Percentiles rank a stretch among this genome's conserved stretches.
These are phyloP conservation scores for Pycnomerus fuliginosus DNA, from an alignment of 2,888 invertebrate genomes.

Conservation along the genomic window DNA sequence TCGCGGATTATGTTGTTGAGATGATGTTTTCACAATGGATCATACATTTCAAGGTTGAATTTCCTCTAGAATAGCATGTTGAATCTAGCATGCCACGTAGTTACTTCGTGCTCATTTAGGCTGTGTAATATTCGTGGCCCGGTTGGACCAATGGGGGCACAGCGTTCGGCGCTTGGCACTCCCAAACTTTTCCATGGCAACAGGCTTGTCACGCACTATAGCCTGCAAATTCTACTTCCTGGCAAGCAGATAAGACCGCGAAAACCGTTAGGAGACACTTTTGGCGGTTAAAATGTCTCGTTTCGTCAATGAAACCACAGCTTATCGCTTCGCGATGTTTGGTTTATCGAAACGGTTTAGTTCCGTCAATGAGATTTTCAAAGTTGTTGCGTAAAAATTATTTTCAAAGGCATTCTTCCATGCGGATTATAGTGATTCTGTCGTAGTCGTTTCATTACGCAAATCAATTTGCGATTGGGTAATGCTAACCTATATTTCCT, in stretches of 20 bases:
- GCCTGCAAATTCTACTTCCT: slow-evolving; percentile 32
- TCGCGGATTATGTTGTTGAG: slow-evolving; percentile 9
- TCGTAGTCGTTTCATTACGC: no score
- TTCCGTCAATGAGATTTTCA: no score
- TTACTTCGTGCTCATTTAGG: slow-evolving; percentile 33
- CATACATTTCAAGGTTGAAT: slow-evolving; percentile 36
- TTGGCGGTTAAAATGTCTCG: slow-evolving; percentile 12
- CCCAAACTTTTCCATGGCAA: slow-evolving; percentile 44
- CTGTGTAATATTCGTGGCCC: slow-evolving; percentile 32
- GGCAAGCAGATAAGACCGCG: slow-evolving; percentile 21
- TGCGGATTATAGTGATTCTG: no score
- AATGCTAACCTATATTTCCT: no score
- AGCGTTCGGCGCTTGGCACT: slow-evolving; percentile 40
- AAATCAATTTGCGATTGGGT: no score
- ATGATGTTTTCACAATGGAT: slow-evolving; percentile 35
- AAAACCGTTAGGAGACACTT: slow-evolving; percentile 24
- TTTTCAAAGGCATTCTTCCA: no score
- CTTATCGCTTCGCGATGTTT: no score
- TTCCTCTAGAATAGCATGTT: slow-evolving; percentile 30
- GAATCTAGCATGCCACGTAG: slow-evolving; percentile 30
- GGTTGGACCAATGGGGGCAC: slow-evolving; percentile 35
- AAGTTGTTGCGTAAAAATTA: no score
- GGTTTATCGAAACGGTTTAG: no score
- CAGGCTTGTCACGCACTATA: slow-evolving; percentile 37
- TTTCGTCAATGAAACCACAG: no score